These are phyloP conservation scores for Sebastes alutus DNA, from an alignment of 2,797 vertebrate species.

Conservation along the genomic window DNA sequence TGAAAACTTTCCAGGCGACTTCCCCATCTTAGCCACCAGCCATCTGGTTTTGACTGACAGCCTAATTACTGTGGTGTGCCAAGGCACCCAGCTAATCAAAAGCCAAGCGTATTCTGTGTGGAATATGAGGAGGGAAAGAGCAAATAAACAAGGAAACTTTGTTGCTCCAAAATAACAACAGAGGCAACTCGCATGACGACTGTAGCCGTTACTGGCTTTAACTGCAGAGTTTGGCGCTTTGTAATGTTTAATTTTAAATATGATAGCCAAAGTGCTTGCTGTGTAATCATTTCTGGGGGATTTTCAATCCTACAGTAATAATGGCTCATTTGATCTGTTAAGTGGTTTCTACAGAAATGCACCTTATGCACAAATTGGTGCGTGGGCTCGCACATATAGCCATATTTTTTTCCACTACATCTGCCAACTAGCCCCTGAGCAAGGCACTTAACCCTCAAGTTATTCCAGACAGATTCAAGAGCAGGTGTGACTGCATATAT, in stretches of 20 bases:
- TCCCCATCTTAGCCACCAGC: constrained; percentile 64
- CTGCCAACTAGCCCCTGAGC: neutral
- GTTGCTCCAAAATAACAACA: constrained; percentile 48
- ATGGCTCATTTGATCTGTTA: constrained; percentile 5
- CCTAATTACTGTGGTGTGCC: constrained; percentile 79
- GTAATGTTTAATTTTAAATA: constrained; percentile 11
- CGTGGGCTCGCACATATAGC: neutral
- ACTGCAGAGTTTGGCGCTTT: constrained; percentile 15
- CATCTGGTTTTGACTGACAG: constrained; percentile 83
- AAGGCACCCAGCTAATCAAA: constrained; percentile 80
- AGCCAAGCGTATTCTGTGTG: constrained; percentile 61
- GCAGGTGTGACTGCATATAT: constrained; percentile 1
- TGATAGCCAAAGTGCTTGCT: neutral
- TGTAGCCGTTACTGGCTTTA: constrained; percentile 14
- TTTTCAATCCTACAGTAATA: constrained; percentile 14
- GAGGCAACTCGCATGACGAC: constrained; percentile 4
- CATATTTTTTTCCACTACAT: neutral
- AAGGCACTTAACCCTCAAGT: constrained; percentile 10
- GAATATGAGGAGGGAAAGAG: constrained; percentile 46
- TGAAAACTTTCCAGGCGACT: constrained; percentile 59
- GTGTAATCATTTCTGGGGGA: constrained; percentile 1
- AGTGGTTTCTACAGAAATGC: neutral
- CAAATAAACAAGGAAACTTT: constrained; percentile 59
- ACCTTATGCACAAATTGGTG: neutral
- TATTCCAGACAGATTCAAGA: neutral